Base-by-base conservation (phyloP, 2,113 vertebrate genomes). In the Lophura nycthemera region DNA sequence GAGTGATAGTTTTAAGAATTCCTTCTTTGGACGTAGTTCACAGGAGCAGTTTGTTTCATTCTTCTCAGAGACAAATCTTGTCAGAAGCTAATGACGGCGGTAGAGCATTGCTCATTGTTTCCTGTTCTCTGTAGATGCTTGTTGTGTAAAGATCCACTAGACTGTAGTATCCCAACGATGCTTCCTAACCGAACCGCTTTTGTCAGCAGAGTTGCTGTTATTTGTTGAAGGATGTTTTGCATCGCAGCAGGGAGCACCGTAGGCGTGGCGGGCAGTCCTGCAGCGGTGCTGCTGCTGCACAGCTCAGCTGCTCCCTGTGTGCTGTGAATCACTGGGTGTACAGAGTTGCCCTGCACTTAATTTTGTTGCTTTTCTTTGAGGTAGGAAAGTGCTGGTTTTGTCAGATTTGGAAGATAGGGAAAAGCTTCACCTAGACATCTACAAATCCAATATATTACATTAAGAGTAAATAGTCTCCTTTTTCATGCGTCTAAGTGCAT, bases 1-100 rank as follows among this genome's bases (percentile, higher is more conserved):
- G 93, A 87, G 94, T 75, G 20, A 76, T 87, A 80, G 45, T 50
- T 91, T 90, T 82, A 94, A 82, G 82, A 87, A 66, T 78, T 87
- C 74, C 83, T 93, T 50, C 63, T 86, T 75, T 79, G n/a, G 32
- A 24, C 11, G 1, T 82, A 1, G 0, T 84, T 92, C 86, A 65
- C 40, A 42, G 74, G 24, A 91, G 45, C 56, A 42, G 36, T 81
- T 83, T 3, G 0, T 38, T 69, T 95, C 1, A 0, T 56, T 10
- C 92, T 86, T 91, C 56, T 83, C 11, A 6, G 79, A 86, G 86
- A 29, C 48, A 81, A 67, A 47, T 86, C 70, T 72, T 2, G 2
- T 88, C 48, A 6, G 21, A 73, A 43, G 45, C 42, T 57, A 61
- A 79, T 54, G 76, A 78, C 21, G 19, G 54, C 21, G 19, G 59